Percentiles rank a stretch among this genome's conserved stretches.
Evolutionary conservation across 92 coral and sea anemone species (phyloP).

Genomic region (Virgularia gustaviana): DNA sequence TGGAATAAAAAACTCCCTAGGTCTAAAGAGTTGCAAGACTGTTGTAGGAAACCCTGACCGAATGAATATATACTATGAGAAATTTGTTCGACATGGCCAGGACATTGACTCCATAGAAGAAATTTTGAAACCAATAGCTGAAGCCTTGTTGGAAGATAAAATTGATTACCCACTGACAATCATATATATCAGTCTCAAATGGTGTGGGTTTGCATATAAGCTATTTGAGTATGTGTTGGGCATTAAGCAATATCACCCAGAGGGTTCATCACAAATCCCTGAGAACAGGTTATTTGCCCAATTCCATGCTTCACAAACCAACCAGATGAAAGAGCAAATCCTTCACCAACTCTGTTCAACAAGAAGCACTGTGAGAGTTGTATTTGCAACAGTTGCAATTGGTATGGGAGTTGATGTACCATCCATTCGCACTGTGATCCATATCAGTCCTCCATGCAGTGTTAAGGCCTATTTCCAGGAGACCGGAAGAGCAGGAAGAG

Average conservation of each 20-base stretch:
- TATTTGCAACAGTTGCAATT: conserved; percentile 39
- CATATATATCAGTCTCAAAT: conserved; percentile 14
- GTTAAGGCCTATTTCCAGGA: conserved; percentile 58
- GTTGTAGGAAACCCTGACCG: conserved; percentile 29
- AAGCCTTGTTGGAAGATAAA: neutral
- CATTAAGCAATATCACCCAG: conserved; percentile 23
- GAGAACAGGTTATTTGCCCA: conserved; percentile 36
- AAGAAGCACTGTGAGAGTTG: conserved; percentile 3
- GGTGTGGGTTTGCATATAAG: too few relatives aligned
- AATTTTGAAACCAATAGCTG: conserved; percentile 23
- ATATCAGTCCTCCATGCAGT: conserved; percentile 54
- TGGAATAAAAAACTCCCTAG: neutral
- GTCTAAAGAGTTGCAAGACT: conserved; percentile 15
- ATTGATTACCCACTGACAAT: conserved; percentile 11
- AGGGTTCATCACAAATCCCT: conserved; percentile 6
- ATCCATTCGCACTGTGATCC: conserved; percentile 44
- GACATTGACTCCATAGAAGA: conserved; percentile 7
- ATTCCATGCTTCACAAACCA: conserved; percentile 38
- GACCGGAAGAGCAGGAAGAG: conserved; percentile 59
- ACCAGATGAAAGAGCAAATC: conserved; percentile 25
- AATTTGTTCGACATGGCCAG: conserved; percentile 3
- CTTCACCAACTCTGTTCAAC: conserved; percentile 15
- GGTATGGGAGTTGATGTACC: too few relatives aligned
- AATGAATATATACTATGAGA: conserved; percentile 19
- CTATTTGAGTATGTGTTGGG: conserved; percentile 17